Base-by-base conservation (phyloP, 30 jellyfish, hydroid and myxozoan species). In the Aurelia sp. region DNA sequence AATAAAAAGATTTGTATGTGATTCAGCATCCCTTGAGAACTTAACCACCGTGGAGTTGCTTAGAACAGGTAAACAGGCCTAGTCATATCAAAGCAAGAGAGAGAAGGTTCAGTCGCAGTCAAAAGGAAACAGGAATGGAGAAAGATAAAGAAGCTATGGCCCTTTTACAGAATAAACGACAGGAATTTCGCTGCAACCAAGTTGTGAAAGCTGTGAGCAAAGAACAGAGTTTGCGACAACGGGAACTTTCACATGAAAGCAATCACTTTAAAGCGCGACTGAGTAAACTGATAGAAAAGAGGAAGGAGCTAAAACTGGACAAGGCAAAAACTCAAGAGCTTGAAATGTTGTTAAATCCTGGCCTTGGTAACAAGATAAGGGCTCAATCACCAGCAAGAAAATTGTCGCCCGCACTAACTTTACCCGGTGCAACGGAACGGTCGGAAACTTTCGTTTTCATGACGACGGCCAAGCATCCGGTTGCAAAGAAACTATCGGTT, bases 81-180 rank as follows among this genome's bases (percentile, higher is more conserved):
- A 44, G 55, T 44, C 55, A 44, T 37, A 37, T 37, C 50, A 3
- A 10, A 44, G 55, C 55, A 44, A 37, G 50, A 7, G 50, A 37
- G 55, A 44, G 55, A 1, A 40, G 15, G 15, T 8, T 44, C 55
- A 44, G 15, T 10, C 55, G 55, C 15, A 16, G 55, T 44, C 55
- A 16, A 44, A 44, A 7, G 16, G 15, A 44, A 10, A 44, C 55
- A 5, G 55, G 3, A 10, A 44, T 44, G 55, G 55, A 44, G 2
- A 44, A 44, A 85, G 87, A 84, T 79, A 84, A 84, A 74, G 93
- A 84, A 62, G 84, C 93, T 9, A 58, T 84, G 81, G 93, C 93
- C 19, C 23, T 84, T 65, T 51, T 60, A 3, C 82, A 84, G 53
- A 84, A 84, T 44, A 84, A 84, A 33, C 69, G 87, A 35, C 93